phyloP scores from a whole-genome alignment of 1,140 invertebrate species.

The Paraescarpia echinospica region DNA sequence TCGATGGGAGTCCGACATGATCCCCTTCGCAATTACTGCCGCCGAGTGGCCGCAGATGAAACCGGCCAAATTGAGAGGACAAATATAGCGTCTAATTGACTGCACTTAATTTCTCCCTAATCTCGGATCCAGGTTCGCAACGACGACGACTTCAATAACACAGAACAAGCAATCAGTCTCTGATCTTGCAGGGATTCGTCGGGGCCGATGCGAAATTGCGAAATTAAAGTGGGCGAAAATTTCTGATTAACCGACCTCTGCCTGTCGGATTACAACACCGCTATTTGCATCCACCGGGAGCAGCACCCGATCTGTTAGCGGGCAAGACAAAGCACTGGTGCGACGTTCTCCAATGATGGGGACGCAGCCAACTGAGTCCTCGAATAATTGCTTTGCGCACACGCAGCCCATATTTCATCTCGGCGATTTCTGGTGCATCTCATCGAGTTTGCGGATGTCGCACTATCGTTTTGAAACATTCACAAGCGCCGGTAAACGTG shows the following conservation, averaged over 20 bases:
- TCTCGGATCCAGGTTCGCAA: not conserved
- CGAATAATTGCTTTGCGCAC: not conserved
- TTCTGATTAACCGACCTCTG: not conserved
- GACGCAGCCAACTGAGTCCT: not conserved
- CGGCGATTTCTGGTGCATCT: not conserved
- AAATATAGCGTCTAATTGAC: conserved; percentile 6
- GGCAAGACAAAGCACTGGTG: not conserved
- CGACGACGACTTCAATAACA: not conserved
- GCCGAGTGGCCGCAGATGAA: conserved; percentile 2
- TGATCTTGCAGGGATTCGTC: not conserved
- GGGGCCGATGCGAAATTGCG: not conserved
- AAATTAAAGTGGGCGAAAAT: conserved; percentile 6
- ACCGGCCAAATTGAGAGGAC: not conserved
- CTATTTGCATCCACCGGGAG: not conserved
- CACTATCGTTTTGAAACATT: not conserved
- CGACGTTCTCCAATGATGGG: not conserved
- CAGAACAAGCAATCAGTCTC: not conserved
- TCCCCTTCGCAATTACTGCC: not conserved
- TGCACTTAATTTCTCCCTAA: not conserved
- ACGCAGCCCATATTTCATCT: not conserved
- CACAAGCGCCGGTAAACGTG: not conserved
- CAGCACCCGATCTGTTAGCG: not conserved
- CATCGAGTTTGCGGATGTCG: not conserved
- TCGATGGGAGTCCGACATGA: not conserved
- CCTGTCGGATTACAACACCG: not conserved